Evolutionary conservation across 2,113 vertebrate species (phyloP).

Genomic region (Natator depressus): DNA sequence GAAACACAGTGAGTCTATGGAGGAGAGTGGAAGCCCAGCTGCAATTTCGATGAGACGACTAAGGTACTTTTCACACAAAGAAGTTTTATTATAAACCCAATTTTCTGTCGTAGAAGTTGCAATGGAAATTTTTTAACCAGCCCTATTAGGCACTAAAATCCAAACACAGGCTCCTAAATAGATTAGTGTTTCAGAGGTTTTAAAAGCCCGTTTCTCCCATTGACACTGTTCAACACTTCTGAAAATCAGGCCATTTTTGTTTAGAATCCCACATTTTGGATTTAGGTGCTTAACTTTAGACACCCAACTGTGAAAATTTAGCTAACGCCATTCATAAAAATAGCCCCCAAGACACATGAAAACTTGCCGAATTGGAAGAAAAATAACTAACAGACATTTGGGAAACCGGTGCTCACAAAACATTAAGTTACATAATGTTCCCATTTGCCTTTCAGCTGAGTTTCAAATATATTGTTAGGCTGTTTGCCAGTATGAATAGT

Average conservation of each 20-base stretch:
- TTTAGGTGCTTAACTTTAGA: neutral
- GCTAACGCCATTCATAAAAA: neutral
- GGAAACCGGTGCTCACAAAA: neutral
- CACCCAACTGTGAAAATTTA: accelerated
- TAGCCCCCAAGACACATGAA: neutral
- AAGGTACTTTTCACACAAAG: neutral
- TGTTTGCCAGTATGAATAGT: neutral
- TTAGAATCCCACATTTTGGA: accelerated
- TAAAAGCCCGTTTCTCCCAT: neutral
- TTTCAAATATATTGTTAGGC: neutral
- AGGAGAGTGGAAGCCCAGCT: neutral
- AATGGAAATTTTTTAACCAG: neutral
- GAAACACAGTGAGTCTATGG: neutral
- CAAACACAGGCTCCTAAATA: accelerated
- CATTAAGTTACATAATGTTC: neutral
- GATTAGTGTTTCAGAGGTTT: neutral
- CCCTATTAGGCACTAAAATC: neutral
- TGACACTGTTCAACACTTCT: neutral
- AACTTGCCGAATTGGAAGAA: neutral
- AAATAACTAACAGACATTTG: neutral
- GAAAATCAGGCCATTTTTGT: neutral
- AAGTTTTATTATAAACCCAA: neutral
- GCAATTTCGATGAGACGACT: neutral
- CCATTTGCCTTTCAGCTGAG: constrained; percentile 23
- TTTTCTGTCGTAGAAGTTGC: neutral